Evolutionary conservation across 2,888 invertebrate genomes (phyloP).

Genomic region (Aphodius sticticus): DNA sequence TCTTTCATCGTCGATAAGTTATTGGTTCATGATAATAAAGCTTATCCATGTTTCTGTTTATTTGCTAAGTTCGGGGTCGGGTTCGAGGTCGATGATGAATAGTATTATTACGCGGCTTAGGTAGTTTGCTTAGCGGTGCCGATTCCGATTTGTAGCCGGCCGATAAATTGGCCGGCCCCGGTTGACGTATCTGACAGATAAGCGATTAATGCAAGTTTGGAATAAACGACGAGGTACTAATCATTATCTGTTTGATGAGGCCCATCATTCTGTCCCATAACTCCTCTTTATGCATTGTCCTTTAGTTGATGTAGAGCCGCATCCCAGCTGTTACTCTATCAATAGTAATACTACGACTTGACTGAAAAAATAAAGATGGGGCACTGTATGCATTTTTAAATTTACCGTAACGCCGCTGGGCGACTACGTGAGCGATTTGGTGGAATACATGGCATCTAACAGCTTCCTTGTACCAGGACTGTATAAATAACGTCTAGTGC

Average conservation of each 20-base stretch:
- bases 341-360: not conserved
- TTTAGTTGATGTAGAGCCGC: not conserved
- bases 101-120: not conserved
- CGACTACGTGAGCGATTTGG: slow-evolving; percentile 17
- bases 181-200: not conserved
- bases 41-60: not conserved
- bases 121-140: not conserved
- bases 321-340: not conserved
- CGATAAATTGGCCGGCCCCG: not conserved
- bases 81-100: not conserved
- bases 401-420: slow-evolving; percentile 17
- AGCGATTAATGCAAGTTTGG: not conserved
- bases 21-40: not conserved
- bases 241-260: not conserved
- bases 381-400: slow-evolving; percentile 20
- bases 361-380: not conserved
- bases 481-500: slow-evolving; percentile 21
- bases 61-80: not conserved
- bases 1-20: no score
- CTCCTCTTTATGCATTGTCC: not conserved
- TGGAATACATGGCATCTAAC: not conserved
- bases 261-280: not conserved
- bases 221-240: not conserved
- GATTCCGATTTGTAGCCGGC: not conserved
- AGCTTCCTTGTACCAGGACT: slow-evolving; percentile 18